Percentiles rank a stretch among this genome's conserved stretches.
These are phyloP conservation scores for Thalassophryne amazonica DNA, from an alignment of 2,797 vertebrate species.

Conservation along the genomic window DNA sequence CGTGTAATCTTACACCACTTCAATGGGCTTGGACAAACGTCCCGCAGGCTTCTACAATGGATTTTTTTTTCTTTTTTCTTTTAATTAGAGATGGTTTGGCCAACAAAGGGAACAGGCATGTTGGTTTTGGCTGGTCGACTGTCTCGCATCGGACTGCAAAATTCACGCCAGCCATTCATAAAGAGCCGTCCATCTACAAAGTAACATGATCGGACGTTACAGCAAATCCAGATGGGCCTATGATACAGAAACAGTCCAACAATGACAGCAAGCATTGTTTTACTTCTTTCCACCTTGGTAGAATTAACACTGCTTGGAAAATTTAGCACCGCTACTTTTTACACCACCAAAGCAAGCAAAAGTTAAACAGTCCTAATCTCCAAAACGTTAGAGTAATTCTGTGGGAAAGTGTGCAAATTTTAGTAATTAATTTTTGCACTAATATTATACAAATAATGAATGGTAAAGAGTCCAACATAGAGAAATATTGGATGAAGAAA, in stretches of 20 bases:
- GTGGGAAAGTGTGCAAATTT: too few species aligned
- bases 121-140: slow-evolving; percentile 49
- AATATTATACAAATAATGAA: too few species aligned
- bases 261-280: neutral
- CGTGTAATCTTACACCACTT: slow-evolving; percentile 61
- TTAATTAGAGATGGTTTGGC: slow-evolving; percentile 48
- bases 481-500: too few species aligned
- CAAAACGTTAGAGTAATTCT: too few species aligned
- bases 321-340: too few species aligned
- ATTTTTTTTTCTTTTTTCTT: too few species aligned
- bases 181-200: slow-evolving; percentile 8
- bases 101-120: slow-evolving; percentile 44
- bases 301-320: neutral
- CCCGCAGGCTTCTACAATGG: slow-evolving; percentile 27
- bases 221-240: slow-evolving; percentile 1
- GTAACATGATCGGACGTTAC: slow-evolving; percentile 2
- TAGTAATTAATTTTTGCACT: too few species aligned
- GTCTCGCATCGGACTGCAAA: slow-evolving; percentile 19
- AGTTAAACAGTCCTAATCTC: too few species aligned
- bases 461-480: too few species aligned
- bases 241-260: neutral
- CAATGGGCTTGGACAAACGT: slow-evolving; percentile 46
- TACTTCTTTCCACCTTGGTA: neutral
- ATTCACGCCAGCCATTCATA: slow-evolving; percentile 15
- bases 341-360: too few species aligned